A percentile compares a stretch with the other conserved stretches of the same genome.
These are phyloP conservation scores for Radopholus similis DNA, from an alignment of 1,140 invertebrate species.

Conservation along the genomic window DNA sequence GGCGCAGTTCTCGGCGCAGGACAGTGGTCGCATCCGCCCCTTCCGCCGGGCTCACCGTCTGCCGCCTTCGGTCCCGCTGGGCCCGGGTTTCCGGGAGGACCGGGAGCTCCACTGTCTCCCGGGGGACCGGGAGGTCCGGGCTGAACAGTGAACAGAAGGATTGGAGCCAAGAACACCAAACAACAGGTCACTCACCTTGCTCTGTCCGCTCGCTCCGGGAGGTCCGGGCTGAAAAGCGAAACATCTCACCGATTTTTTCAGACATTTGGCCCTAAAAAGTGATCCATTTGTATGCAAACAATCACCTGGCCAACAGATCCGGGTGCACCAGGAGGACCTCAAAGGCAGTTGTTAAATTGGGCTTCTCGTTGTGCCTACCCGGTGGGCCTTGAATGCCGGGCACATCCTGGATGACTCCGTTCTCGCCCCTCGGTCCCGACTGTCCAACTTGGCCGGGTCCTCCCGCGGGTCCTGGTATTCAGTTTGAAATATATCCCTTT, in stretches of 20 bases:
- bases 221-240: too few species aligned
- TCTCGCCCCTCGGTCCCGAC: constrained; percentile 16
- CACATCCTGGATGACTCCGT: constrained; percentile 21
- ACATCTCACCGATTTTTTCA: too few species aligned
- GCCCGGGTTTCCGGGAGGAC: constrained; percentile 31
- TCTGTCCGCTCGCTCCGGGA: constrained; percentile 16
- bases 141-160: background rate
- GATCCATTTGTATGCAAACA: too few species aligned
- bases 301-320: too few species aligned
- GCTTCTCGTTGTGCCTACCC: too few species aligned
- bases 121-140: constrained; percentile 5
- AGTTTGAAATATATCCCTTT: too few species aligned
- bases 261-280: too few species aligned
- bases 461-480: constrained; percentile 23
- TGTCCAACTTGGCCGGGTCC: constrained; percentile 22
- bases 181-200: constrained; percentile 1
- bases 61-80: constrained; percentile 23
- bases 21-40: constrained; percentile 30
- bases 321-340: too few species aligned
- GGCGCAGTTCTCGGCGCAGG: constrained; percentile 30
- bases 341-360: too few species aligned
- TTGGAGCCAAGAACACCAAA: background rate
- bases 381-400: constrained; percentile 10
- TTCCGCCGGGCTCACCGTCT: constrained; percentile 30
- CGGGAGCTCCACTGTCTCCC: constrained; percentile 17